These are phyloP conservation scores for Tinamus major DNA, from an alignment of 2,797 vertebrate genomes.

Conservation along the genomic window DNA sequence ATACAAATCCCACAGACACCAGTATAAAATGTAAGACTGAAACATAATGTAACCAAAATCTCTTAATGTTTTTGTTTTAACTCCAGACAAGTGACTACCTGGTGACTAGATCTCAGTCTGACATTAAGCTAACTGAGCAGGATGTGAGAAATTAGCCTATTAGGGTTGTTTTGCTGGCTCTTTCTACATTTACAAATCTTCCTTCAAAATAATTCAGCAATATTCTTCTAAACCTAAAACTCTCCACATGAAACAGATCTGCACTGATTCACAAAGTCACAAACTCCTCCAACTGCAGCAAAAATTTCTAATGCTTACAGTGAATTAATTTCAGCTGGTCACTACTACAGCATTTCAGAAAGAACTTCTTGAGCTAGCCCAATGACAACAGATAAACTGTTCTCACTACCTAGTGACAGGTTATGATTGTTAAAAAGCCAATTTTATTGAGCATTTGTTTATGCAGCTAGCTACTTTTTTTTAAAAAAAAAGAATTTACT, in stretches of 20 bases:
- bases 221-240: not conserved
- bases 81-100: not conserved
- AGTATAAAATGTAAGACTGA: not conserved
- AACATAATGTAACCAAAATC: not conserved
- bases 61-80: not conserved
- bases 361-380: not conserved
- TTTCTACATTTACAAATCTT: not conserved
- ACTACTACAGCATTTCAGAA: not conserved
- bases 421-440: not conserved
- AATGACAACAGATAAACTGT: not conserved
- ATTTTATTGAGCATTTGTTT: not conserved
- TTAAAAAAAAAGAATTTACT: not conserved
- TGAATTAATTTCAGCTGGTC: not conserved
- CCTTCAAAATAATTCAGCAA: not conserved
- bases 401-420: not conserved
- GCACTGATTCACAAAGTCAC: not conserved
- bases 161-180: not conserved
- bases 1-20: not conserved
- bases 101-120: not conserved
- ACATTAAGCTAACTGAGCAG: not conserved
- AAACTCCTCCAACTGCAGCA: not conserved
- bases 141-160: not conserved
- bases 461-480: not conserved
- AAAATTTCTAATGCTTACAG: not conserved
- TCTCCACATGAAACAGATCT: not conserved